These are phyloP conservation scores for Nysson spinosus DNA, from an alignment of 2,888 invertebrate species.

Conservation along the genomic window DNA sequence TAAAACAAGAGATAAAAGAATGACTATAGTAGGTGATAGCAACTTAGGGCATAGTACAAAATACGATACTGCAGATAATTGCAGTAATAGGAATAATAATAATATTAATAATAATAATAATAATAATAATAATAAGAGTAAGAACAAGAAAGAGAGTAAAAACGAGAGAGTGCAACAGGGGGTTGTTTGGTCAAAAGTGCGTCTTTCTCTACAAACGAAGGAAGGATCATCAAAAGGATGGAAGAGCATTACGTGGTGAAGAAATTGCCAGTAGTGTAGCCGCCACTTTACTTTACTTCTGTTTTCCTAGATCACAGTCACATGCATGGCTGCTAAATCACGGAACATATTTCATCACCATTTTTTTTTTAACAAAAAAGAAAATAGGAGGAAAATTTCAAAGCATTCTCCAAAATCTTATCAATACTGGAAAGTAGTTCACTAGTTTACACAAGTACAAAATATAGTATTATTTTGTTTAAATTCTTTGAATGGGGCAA, in stretches of 20 bases:
- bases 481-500: constrained; percentile 66
- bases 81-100: too few species aligned
- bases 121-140: constrained; percentile 26
- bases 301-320: constrained; percentile 74
- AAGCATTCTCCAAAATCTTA: constrained; percentile 64
- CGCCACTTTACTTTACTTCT: constrained; percentile 70
- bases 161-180: constrained; percentile 12
- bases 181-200: constrained; percentile 43
- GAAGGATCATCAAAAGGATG: constrained; percentile 36
- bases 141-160: neutral
- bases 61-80: constrained; percentile 60
- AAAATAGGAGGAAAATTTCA: constrained; percentile 47
- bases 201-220: constrained; percentile 45
- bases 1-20: constrained; percentile 68
- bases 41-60: constrained; percentile 60
- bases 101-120: constrained; percentile 31
- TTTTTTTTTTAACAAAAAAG: constrained; percentile 36
- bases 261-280: constrained; percentile 67
- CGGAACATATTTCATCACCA: constrained; percentile 67
- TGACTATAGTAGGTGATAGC: constrained; percentile 64
- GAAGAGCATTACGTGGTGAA: constrained; percentile 59
- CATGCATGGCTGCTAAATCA: constrained; percentile 68
- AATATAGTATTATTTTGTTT: constrained; percentile 63
- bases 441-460: constrained; percentile 69
- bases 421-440: constrained; percentile 71